phyloP scores from a whole-genome alignment of 1,140 invertebrate species.

The Zaprionus davidi region DNA sequence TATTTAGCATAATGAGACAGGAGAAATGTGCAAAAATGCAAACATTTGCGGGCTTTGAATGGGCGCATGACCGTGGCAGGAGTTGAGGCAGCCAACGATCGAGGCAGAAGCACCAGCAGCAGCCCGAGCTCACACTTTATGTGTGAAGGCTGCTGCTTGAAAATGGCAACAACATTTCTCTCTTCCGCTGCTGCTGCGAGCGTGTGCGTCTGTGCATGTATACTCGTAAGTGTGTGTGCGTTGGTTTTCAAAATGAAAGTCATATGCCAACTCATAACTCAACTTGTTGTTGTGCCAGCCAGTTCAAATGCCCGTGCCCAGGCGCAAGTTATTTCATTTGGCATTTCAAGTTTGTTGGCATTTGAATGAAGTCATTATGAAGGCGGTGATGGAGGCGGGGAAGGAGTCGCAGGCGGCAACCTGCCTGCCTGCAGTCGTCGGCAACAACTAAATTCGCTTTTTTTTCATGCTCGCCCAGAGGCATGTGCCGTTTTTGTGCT shows the following conservation, averaged over 20 bases:
- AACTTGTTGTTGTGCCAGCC: conserved; percentile 68
- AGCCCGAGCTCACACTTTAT: conserved; percentile 66
- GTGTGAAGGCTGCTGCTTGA: conserved; percentile 66
- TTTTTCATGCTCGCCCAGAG: conserved; percentile 48
- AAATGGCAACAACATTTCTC: conserved; percentile 65
- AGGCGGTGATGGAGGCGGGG: conserved; percentile 46
- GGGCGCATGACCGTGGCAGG: conserved; percentile 8
- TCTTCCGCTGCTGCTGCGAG: conserved; percentile 10
- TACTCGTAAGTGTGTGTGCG: conserved; percentile 32
- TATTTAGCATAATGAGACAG: conserved; percentile 83
- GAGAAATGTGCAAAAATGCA: conserved; percentile 82
- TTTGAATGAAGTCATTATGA: conserved; percentile 82
- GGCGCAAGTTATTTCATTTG: conserved; percentile 79
- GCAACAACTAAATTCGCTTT: conserved; percentile 68
- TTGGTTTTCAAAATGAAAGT: conserved; percentile 78
- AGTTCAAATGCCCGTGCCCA: conserved; percentile 47
- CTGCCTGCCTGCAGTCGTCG: conserved; percentile 33
- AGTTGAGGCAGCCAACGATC: conserved; percentile 6
- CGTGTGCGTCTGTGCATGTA: neutral
- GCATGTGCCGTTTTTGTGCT: conserved; percentile 46
- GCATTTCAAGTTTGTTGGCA: conserved; percentile 80
- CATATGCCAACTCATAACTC: conserved; percentile 82
- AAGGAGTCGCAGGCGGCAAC: conserved; percentile 4
- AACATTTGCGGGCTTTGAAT: conserved; percentile 69
- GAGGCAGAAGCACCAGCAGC: conserved; percentile 6